A percentile compares a stretch with the other conserved stretches of the same genome.
These are phyloP conservation scores for Odontothrips loti DNA, from an alignment of 2,888 invertebrate genomes.

Conservation along the genomic window DNA sequence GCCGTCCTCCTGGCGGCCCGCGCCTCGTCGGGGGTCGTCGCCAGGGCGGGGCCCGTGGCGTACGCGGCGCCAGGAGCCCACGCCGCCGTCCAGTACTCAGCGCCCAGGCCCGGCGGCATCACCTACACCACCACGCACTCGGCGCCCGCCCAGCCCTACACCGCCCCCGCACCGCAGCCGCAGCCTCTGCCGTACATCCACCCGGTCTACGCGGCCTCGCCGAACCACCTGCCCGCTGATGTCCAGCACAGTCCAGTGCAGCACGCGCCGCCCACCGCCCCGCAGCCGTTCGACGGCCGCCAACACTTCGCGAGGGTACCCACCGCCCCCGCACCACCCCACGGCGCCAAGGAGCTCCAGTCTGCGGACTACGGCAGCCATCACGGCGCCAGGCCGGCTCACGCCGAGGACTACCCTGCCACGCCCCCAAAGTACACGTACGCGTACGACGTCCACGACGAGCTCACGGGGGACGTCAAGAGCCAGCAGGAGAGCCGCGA, in stretches of 20 bases:
- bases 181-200: neutral
- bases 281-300: too few relatives aligned
- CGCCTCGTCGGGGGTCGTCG: neutral
- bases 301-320: neutral
- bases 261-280: neutral
- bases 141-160: neutral
- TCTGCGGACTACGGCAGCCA: neutral
- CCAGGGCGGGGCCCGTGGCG: neutral
- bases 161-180: neutral
- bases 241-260: neutral
- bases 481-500: neutral
- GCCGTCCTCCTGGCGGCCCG: neutral
- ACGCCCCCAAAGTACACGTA: neutral
- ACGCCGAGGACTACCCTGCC: neutral
- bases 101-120: neutral
- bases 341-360: neutral
- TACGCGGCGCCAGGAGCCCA: neutral
- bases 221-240: neutral
- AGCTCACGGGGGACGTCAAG: neutral
- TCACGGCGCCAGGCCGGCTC: neutral
- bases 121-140: conserved; percentile 1
- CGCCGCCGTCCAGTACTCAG: neutral
- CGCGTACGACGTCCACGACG: neutral
- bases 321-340: neutral
- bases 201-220: neutral